Percentiles rank a stretch among this genome's conserved stretches.
These are phyloP conservation scores for Molossus molossus DNA, from an alignment of 2,797 vertebrate genomes.

Conservation along the genomic window DNA sequence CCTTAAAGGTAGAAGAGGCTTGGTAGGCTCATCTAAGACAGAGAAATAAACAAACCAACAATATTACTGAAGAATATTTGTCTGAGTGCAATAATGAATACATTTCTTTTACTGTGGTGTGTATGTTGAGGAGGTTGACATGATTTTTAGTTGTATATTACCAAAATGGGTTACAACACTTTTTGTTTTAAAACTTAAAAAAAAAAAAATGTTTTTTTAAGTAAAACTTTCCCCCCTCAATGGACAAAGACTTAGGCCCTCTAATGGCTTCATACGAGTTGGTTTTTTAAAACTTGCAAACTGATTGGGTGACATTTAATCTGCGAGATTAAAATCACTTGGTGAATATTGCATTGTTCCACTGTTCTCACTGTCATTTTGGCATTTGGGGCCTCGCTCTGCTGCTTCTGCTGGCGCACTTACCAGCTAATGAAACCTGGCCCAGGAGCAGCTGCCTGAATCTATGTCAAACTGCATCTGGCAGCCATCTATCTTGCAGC, in stretches of 20 bases:
- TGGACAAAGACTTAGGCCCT: conserved; percentile 63
- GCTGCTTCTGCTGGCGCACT: conserved; percentile 86
- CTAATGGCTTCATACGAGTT: conserved; percentile 64
- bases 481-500: conserved; percentile 92
- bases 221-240: background rate
- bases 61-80: conserved; percentile 22
- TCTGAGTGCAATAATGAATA: background rate
- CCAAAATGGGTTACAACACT: background rate
- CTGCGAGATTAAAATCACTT: conserved; percentile 90
- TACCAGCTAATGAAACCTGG: conserved; percentile 88
- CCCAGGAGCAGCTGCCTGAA: conserved; percentile 90
- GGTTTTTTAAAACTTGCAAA: conserved; percentile 85
- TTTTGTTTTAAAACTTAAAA: conserved; percentile 69
- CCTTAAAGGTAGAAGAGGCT: conserved; percentile 37
- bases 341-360: conserved; percentile 88
- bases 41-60: conserved; percentile 41
- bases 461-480: conserved; percentile 91
- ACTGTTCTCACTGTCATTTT: conserved; percentile 82
- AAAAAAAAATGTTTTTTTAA: background rate
- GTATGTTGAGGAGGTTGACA: background rate
- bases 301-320: conserved; percentile 89
- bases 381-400: conserved; percentile 80
- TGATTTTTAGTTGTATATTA: conserved; percentile 49
- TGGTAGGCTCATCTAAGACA: background rate
- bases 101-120: conserved; percentile 1